A percentile compares a stretch with the other conserved stretches of the same genome.
Conservation (phyloP, 1,140 invertebrate genomes). For the Acromyrmex echinatior region DNA sequence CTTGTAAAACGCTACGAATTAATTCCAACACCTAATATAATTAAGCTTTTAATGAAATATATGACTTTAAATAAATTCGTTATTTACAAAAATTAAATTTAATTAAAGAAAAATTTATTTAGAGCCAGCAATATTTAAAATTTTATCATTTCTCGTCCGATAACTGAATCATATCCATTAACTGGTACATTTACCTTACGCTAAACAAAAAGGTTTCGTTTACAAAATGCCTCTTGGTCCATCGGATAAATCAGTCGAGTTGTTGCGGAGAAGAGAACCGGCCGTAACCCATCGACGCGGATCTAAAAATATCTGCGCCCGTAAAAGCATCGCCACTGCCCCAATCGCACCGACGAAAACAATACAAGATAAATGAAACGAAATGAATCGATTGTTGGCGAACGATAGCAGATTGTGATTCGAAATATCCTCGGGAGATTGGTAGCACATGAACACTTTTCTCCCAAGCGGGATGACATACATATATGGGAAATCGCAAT, state of each 20-base stretch:
- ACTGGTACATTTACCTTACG: no score
- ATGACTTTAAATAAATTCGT: no score
- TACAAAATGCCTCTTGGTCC: background rate
- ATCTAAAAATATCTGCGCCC: slow-evolving; percentile 56
- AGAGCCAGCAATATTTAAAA: no score
- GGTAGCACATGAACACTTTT: slow-evolving; percentile 31
- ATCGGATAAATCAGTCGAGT: background rate
- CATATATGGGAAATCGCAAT: background rate
- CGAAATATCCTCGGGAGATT: slow-evolving; percentile 52
- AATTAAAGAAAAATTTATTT: no score
- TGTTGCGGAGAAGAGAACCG: background rate
- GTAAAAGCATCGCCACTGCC: slow-evolving; percentile 47
- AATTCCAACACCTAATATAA: no score
- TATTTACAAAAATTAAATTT: no score
- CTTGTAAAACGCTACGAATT: no score
- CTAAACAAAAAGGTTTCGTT: background rate
- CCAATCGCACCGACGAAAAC: slow-evolving; percentile 52
- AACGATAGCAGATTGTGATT: slow-evolving; percentile 59
- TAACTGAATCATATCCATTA: no score
- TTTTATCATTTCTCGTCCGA: no score
- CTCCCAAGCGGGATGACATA: slow-evolving; percentile 32
- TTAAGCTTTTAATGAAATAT: no score
- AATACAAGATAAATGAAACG: slow-evolving; percentile 56
- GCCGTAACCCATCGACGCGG: slow-evolving; percentile 25
- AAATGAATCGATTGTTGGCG: slow-evolving; percentile 60